Conservation (phyloP, 2,113 vertebrate genomes). For the Ictalurus punctatus region DNA sequence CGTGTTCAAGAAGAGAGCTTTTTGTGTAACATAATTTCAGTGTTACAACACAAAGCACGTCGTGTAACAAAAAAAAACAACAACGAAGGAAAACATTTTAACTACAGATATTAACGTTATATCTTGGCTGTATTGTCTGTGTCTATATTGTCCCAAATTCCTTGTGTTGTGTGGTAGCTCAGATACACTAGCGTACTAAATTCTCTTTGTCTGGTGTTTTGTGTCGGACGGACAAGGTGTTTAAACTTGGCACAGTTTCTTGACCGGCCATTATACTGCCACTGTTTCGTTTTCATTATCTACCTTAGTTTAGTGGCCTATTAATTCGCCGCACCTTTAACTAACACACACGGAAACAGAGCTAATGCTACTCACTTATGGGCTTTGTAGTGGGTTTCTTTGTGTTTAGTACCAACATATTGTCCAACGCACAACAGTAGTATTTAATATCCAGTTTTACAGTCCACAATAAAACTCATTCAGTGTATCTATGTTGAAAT, state of each 20-base stretch:
- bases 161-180: background rate
- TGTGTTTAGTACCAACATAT: background rate
- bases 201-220: slow-evolving; percentile 41
- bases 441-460: background rate
- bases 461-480: background rate
- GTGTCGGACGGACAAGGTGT: background rate
- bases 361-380: too few species aligned
- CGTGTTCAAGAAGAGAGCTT: background rate
- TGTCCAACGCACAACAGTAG: background rate
- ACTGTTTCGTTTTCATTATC: too few species aligned
- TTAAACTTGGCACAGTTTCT: slow-evolving; percentile 34
- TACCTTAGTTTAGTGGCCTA: background rate
- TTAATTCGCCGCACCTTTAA: background rate
- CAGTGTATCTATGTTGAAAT: background rate
- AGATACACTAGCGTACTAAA: slow-evolving; percentile 11
- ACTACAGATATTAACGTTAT: background rate
- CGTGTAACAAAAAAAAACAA: background rate
- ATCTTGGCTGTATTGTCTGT: background rate
- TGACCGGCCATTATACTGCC: slow-evolving; percentile 8
- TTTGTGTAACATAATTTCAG: background rate
- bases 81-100: background rate
- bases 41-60: background rate
- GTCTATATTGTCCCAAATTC: background rate
- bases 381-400: background rate
- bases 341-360: background rate